These are phyloP conservation scores for Psittacus erithacus DNA, from an alignment of 2,113 vertebrate genomes.

Conservation along the genomic window DNA sequence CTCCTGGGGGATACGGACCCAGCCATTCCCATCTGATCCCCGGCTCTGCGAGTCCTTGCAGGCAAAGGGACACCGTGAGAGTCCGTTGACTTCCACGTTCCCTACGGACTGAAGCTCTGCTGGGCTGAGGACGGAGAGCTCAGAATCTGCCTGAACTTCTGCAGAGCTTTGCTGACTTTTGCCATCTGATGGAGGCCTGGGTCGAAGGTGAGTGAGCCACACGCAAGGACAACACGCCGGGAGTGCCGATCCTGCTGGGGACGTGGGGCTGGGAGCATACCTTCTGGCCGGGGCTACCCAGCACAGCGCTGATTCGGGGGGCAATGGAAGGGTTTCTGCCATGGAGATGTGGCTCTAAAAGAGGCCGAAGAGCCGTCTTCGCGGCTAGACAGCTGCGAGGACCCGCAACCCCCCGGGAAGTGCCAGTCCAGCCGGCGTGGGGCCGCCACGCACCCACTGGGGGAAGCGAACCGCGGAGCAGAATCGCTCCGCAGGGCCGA, in stretches of 20 bases:
- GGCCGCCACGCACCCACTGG: accelerated
- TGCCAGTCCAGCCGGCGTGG: accelerated
- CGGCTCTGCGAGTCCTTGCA: not conserved
- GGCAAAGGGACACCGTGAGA: not conserved
- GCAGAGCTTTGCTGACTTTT: not conserved
- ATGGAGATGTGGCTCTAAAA: not conserved
- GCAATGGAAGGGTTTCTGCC: not conserved
- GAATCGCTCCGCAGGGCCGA: accelerated
- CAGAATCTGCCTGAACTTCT: not conserved
- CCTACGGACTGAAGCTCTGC: not conserved
- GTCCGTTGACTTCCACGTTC: not conserved
- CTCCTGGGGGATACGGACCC: not conserved
- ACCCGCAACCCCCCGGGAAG: not conserved
- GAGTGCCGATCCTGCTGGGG: not conserved
- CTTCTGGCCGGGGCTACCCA: not conserved
- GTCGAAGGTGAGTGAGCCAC: accelerated
- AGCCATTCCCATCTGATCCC: accelerated
- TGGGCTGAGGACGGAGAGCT: not conserved
- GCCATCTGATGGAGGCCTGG: not conserved
- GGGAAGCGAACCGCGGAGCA: too few relatives aligned
- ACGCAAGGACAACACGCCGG: accelerated
- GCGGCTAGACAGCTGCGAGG: not conserved
- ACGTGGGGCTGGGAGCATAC: accelerated
- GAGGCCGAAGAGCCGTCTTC: not conserved
- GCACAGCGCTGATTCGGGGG: not conserved